Base-by-base conservation (phyloP, 1,140 invertebrate species). In the Trypoxylus dichotomus region DNA sequence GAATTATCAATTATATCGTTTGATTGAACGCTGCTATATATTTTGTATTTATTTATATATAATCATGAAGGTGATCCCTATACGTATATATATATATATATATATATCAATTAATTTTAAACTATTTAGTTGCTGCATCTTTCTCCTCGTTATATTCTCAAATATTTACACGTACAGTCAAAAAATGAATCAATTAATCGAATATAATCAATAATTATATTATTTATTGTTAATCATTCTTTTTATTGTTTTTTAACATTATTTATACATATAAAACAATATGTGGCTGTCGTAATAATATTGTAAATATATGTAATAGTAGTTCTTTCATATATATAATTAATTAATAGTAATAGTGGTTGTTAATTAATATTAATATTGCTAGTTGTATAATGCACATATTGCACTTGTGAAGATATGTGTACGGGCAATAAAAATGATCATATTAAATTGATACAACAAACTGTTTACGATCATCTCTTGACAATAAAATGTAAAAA, bases 371-470 rank as follows among this genome's bases (percentile, higher is more conserved):
- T 68, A 68, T 68, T 74, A 74, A 74, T 74, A 74, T 74, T 74
- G 72, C 72, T 74, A 74, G 21, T 68, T 68, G 60, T 74, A 74
- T 29, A 74, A 74, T 74, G 27, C 37, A 37, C 37, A 72, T 77
- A 79, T 79, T 79, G 76, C 76, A 78, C 76, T 77, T 75, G 79
- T 76, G 63, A 79, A 8, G 79, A 80, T 79, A 80, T 82, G 80
- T 81, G 77, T 76, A 78, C 29, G 41, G 32, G 41, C 72, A 74
- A 37, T 29, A 74, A 74, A 74, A 74, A 74, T 74, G 72, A 37
- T 37, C 3, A 37, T 37, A 37, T 37, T 37, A 37, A 37, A 37
- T 37, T 8, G 32, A 37, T 37, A 37, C 10, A 37, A 37, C 32
- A 37, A 37, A 37, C 10, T 37, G 10, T 37, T 8, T 0, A 8